A percentile compares a stretch with the other conserved stretches of the same genome.
phyloP scores from a whole-genome alignment of 2,888 invertebrate genomes.

The Epistrophe eligans region DNA sequence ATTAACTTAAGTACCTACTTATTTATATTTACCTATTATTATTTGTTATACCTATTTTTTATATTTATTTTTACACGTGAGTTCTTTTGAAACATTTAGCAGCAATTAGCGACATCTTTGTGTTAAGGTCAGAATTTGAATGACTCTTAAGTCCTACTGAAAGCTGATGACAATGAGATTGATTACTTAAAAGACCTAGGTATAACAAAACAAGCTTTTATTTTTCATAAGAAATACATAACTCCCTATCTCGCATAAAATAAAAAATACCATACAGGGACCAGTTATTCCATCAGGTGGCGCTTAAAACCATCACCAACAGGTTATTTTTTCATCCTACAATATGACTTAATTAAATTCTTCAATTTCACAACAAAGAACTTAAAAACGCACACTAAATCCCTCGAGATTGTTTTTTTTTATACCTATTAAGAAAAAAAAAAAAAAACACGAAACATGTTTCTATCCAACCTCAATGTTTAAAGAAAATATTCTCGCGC shows the following conservation, averaged over 20 bases:
- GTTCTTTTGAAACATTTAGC: no score
- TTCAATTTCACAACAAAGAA: constrained; percentile 66
- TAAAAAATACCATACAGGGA: background rate
- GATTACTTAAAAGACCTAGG: background rate
- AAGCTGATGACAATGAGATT: background rate
- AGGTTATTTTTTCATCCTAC: constrained; percentile 22
- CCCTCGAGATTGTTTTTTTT: constrained; percentile 1
- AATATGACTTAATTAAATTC: constrained; percentile 51
- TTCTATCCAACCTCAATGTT: constrained; percentile 61
- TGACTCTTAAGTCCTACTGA: background rate
- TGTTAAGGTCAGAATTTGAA: background rate
- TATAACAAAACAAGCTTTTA: background rate
- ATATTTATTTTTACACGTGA: no score
- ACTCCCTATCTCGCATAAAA: background rate
- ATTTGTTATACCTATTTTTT: no score
- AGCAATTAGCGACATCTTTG: background rate
- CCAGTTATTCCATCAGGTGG: constrained; percentile 42
- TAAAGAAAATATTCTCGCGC: constrained; percentile 68
- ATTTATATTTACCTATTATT: no score
- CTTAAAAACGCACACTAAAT: constrained; percentile 22
- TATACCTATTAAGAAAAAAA: constrained; percentile 1
- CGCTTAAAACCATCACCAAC: constrained; percentile 44
- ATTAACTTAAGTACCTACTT: no score
- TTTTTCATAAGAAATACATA: background rate
- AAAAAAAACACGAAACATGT: constrained; percentile 64